Percentiles rank a stretch among this genome's conserved stretches.
Conservation (phyloP, 2,797 vertebrate species). For the Taeniopygia guttata region DNA sequence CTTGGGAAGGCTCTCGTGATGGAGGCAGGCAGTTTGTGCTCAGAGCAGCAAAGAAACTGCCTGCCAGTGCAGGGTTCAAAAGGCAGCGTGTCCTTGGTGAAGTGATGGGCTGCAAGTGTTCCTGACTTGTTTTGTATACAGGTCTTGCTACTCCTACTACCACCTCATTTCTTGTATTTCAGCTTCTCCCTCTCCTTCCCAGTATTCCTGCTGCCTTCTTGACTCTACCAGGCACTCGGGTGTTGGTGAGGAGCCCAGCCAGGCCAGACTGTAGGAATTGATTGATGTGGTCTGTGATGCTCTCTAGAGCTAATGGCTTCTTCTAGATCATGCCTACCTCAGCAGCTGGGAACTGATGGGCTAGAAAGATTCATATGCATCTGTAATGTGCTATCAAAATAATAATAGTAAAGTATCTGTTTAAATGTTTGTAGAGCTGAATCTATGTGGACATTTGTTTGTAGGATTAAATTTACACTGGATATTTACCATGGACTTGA, state of each 20-base stretch:
- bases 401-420: background rate
- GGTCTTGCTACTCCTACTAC: background rate
- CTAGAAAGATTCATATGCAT: background rate
- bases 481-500: slow-evolving; percentile 46
- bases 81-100: background rate
- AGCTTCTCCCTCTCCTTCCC: background rate
- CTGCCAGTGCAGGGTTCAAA: background rate
- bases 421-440: slow-evolving; percentile 30
- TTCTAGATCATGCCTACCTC: background rate
- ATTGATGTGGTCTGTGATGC: background rate
- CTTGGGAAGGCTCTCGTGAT: rapidly evolving
- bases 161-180: background rate
- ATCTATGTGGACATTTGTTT: slow-evolving; percentile 25
- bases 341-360: background rate
- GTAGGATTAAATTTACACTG: slow-evolving; percentile 19
- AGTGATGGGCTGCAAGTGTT: background rate
- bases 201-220: background rate
- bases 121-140: background rate
- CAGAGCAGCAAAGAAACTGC: background rate
- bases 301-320: background rate
- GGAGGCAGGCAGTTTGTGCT: background rate
- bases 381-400: background rate
- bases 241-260: background rate
- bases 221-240: background rate
- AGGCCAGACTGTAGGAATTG: background rate